phyloP scores from a whole-genome alignment of 37 sponge, comb jelly and placozoan species.

The Ephydatia muelleri region DNA sequence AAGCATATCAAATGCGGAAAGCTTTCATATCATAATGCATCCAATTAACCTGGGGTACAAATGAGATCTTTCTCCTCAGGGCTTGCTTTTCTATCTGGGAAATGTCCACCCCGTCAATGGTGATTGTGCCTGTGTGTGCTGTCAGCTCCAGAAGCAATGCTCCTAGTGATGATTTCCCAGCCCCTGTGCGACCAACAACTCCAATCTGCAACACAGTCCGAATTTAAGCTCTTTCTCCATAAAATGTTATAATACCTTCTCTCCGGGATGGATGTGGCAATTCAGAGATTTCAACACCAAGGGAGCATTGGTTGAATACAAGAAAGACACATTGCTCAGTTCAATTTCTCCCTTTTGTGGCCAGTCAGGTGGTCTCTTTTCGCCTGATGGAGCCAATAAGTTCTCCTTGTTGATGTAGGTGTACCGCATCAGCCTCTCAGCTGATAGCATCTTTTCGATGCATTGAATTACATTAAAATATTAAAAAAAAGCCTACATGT shows the following conservation, averaged over 20 bases:
- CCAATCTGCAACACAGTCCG: slow-evolving; percentile 70
- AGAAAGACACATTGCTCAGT: slow-evolving; percentile 41
- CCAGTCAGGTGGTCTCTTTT: slow-evolving; percentile 58
- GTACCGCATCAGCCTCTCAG: slow-evolving; percentile 76
- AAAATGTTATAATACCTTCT: too few relatives aligned
- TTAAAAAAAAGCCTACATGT: too few relatives aligned
- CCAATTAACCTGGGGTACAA: slow-evolving; percentile 76
- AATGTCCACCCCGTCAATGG: slow-evolving; percentile 80
- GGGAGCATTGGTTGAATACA: slow-evolving; percentile 38
- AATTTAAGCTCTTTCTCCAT: too few relatives aligned
- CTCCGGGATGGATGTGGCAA: slow-evolving; percentile 46
- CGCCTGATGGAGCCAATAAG: slow-evolving; percentile 10
- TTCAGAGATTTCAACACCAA: slow-evolving; percentile 55
- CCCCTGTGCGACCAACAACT: slow-evolving; percentile 93
- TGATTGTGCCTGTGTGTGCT: slow-evolving; percentile 74
- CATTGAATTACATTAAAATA: too few relatives aligned
- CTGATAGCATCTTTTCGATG: slow-evolving; percentile 75
- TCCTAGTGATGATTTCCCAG: slow-evolving; percentile 90
- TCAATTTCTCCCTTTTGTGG: slow-evolving; percentile 54
- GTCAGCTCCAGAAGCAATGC: slow-evolving; percentile 83
- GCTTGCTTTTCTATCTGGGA: slow-evolving; percentile 76
- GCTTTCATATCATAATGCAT: background rate
- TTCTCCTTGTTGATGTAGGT: slow-evolving; percentile 47
- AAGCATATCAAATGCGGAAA: too few relatives aligned
- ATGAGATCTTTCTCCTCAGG: slow-evolving; percentile 75